phyloP scores from a whole-genome alignment of 2,113 vertebrate genomes.

The Archilochus colubris region DNA sequence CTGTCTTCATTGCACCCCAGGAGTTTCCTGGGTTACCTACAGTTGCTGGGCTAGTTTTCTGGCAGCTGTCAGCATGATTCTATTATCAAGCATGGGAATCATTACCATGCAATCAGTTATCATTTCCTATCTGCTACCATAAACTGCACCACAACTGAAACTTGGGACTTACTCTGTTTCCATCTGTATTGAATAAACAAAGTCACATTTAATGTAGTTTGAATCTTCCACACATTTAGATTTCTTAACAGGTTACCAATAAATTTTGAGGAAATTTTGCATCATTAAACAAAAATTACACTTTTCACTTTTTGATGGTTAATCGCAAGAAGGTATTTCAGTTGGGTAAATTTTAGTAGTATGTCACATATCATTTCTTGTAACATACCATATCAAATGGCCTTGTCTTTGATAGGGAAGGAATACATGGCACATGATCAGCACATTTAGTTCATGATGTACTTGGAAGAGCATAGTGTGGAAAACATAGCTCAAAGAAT shows the following conservation, averaged over 20 bases:
- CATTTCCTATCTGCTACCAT: neutral
- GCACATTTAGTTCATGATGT: slow-evolving; percentile 29
- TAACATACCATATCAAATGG: neutral
- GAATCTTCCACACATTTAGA: neutral
- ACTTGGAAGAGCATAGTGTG: neutral
- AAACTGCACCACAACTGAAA: neutral
- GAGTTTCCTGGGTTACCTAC: no score
- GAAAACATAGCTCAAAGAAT: slow-evolving; percentile 17
- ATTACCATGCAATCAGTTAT: neutral
- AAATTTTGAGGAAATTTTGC: neutral
- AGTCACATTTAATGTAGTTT: neutral
- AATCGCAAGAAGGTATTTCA: neutral
- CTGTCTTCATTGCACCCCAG: no score
- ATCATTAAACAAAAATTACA: neutral
- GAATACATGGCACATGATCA: slow-evolving; percentile 2
- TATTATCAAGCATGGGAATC: neutral
- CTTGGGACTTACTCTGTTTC: neutral
- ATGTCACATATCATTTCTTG: neutral
- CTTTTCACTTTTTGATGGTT: neutral
- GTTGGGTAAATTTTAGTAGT: neutral
- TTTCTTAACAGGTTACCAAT: neutral
- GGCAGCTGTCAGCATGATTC: no score
- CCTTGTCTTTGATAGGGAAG: neutral
- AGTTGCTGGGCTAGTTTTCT: no score
- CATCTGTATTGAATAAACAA: neutral